Conservation (phyloP, 1,140 invertebrate genomes). For the Nephotettix cincticeps region DNA sequence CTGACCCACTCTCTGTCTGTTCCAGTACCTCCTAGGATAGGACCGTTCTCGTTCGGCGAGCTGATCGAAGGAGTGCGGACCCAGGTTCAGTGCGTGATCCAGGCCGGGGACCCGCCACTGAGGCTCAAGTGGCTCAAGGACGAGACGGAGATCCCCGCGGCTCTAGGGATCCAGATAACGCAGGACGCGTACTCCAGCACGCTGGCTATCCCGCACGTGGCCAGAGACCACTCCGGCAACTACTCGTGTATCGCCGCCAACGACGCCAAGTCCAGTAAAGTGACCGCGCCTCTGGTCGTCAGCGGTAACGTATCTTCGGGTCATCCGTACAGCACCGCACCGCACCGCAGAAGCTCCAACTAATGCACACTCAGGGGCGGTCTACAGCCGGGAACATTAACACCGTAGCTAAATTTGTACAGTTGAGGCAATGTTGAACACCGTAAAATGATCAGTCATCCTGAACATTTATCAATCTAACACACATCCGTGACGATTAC, state of each 20-base stretch:
- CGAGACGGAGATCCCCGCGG: slow-evolving; percentile 47
- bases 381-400: no score
- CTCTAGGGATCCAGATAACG: slow-evolving; percentile 39
- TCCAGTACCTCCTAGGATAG: slow-evolving; percentile 61
- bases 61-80: slow-evolving; percentile 62
- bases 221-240: slow-evolving; percentile 64
- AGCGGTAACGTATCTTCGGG: slow-evolving; percentile 36
- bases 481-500: no score
- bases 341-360: no score
- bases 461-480: no score
- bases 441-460: no score
- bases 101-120: slow-evolving; percentile 59
- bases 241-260: slow-evolving; percentile 74
- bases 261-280: slow-evolving; percentile 48
- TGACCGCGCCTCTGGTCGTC: slow-evolving; percentile 37
- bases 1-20: slow-evolving; percentile 37
- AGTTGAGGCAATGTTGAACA: no score
- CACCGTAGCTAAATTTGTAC: not conserved
- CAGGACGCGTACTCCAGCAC: slow-evolving; percentile 44
- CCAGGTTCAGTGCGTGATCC: slow-evolving; percentile 62
- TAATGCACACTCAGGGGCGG: no score
- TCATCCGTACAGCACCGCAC: not conserved
- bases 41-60: slow-evolving; percentile 57
- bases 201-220: slow-evolving; percentile 50
- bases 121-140: slow-evolving; percentile 62